Evolutionary conservation across 53 echinoderm and acorn worm genomes (phyloP).

Genomic region (Holothuria leucospilota): DNA sequence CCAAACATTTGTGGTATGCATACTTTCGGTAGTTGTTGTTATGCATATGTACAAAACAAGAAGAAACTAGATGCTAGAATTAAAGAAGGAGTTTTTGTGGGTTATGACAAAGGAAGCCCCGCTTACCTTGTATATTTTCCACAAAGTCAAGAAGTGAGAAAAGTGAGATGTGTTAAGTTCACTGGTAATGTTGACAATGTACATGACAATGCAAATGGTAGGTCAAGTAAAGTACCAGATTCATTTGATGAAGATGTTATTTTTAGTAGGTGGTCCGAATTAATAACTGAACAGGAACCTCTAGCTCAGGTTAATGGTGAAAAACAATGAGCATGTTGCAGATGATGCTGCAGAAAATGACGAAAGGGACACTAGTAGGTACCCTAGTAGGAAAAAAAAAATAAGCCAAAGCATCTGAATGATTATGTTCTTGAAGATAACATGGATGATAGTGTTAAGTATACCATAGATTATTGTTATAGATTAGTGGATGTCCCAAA

Average conservation of each 20-base stretch:
- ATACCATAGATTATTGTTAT: slow-evolving; percentile 46
- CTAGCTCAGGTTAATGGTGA: neutral
- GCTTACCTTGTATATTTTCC: slow-evolving; percentile 53
- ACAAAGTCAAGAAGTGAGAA: slow-evolving; percentile 7
- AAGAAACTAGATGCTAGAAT: slow-evolving; percentile 46
- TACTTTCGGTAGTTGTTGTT: slow-evolving; percentile 47
- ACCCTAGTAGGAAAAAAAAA: slow-evolving; percentile 38
- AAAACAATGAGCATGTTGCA: slow-evolving; percentile 5
- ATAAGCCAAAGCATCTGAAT: slow-evolving; percentile 42
- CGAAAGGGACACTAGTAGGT: slow-evolving; percentile 4
- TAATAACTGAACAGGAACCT: too few species aligned
- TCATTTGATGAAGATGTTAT: too few species aligned
- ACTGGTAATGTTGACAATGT: neutral
- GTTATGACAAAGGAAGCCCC: slow-evolving; percentile 55
- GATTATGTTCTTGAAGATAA: slow-evolving; percentile 34
- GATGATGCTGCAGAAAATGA: neutral
- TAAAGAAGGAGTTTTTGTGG: slow-evolving; percentile 41
- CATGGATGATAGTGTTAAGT: slow-evolving; percentile 12
- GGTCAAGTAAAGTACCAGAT: neutral
- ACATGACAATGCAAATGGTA: neutral
- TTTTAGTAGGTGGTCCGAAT: too few species aligned
- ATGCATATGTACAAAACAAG: slow-evolving; percentile 44
- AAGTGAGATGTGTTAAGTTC: slow-evolving; percentile 35
- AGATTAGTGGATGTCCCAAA: slow-evolving; percentile 10
- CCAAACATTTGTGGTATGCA: slow-evolving; percentile 49